Conservation (phyloP, 64 coral and sea anemone genomes). For the Pocillopora verrucosa region DNA sequence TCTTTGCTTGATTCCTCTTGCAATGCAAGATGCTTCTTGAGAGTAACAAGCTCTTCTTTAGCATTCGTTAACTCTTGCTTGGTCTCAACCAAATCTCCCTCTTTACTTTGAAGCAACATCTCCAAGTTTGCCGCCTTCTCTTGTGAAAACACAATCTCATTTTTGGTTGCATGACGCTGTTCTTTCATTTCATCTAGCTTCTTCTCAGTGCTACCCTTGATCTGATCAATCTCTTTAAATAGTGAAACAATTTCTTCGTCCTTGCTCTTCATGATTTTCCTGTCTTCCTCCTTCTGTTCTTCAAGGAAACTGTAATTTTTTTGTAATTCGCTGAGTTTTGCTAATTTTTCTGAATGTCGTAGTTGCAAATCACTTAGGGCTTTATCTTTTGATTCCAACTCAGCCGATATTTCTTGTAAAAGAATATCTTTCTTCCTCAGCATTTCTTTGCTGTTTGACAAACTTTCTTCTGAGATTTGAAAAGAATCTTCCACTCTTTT, state of each 20-base stretch:
- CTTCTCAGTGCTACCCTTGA: slow-evolving; percentile 3
- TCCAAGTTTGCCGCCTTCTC: slow-evolving; percentile 63
- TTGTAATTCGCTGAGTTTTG: slow-evolving; percentile 9
- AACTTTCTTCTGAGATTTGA: slow-evolving; percentile 23
- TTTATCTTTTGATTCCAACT: slow-evolving; percentile 27
- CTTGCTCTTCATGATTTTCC: slow-evolving; percentile 29
- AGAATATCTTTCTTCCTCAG: slow-evolving; percentile 39
- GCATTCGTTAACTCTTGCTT: slow-evolving; percentile 10
- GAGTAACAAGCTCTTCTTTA: slow-evolving; percentile 13
- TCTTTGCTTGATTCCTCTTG: slow-evolving; percentile 16
- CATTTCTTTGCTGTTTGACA: slow-evolving; percentile 48
- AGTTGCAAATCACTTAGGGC: not conserved
- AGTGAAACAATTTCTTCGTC: slow-evolving; percentile 45
- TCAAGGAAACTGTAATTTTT: not conserved
- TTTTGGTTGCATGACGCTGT: slow-evolving; percentile 32
- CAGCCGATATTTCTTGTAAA: slow-evolving; percentile 39
- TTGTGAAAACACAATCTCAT: slow-evolving; percentile 37
- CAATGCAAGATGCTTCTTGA: slow-evolving; percentile 24
- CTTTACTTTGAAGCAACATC: slow-evolving; percentile 39
- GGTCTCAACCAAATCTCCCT: slow-evolving; percentile 41
- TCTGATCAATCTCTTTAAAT: slow-evolving; percentile 16
- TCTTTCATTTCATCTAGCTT: slow-evolving; percentile 38
- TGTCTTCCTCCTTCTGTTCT: slow-evolving; percentile 36
- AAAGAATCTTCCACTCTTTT: slow-evolving; percentile 3
- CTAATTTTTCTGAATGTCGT: not conserved